These are phyloP conservation scores for Ctenosaura bakeri DNA, from an alignment of 2,797 vertebrate genomes.

Conservation along the genomic window DNA sequence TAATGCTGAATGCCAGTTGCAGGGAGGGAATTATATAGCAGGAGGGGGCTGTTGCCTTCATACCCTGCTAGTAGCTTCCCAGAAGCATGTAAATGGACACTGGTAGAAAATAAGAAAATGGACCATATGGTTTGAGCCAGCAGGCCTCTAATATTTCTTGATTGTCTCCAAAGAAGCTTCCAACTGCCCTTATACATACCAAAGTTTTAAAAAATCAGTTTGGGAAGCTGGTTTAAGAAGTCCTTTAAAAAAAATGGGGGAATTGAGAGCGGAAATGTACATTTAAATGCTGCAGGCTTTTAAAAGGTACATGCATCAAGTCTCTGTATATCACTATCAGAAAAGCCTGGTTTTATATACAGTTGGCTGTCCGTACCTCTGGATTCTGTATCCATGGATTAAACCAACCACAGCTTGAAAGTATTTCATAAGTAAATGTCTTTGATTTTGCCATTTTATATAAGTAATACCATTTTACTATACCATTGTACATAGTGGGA, in stretches of 20 bases:
- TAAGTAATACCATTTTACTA: too few relatives aligned
- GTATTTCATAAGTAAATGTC: too few relatives aligned
- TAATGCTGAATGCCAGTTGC: not conserved
- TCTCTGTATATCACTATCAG: slow-evolving; percentile 2
- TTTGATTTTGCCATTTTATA: too few relatives aligned
- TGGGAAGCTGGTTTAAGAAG: not conserved
- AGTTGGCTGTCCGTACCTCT: too few relatives aligned
- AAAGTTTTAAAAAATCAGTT: not conserved
- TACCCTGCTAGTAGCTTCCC: too few relatives aligned
- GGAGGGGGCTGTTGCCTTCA: too few relatives aligned
- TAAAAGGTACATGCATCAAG: not conserved
- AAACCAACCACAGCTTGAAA: too few relatives aligned
- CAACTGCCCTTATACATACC: not conserved
- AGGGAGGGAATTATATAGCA: not conserved
- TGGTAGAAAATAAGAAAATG: too few relatives aligned
- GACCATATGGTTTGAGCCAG: not conserved
- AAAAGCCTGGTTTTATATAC: not conserved
- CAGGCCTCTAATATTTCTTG: too few relatives aligned
- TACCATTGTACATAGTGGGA: too few relatives aligned
- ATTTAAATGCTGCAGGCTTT: not conserved
- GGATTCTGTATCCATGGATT: too few relatives aligned
- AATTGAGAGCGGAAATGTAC: not conserved
- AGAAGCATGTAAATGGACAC: too few relatives aligned
- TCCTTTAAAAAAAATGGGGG: not conserved
- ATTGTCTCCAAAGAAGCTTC: not conserved